Conservation (phyloP, 2,888 invertebrate genomes). For the Eurois occulta region DNA sequence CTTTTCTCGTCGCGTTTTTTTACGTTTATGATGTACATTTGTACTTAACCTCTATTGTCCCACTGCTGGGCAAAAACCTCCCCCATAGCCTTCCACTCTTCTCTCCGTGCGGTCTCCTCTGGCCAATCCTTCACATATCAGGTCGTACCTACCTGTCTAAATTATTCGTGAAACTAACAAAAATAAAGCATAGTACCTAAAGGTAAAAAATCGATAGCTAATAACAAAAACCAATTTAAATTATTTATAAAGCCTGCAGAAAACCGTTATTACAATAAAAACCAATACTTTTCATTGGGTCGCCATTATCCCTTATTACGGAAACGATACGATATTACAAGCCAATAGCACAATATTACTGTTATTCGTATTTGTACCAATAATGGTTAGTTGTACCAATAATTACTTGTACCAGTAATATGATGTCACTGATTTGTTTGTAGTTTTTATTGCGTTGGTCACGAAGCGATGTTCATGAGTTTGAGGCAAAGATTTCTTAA, state of each 20-base stretch:
- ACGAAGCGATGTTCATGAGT: neutral
- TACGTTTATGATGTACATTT: neutral
- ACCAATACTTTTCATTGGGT: constrained; percentile 55
- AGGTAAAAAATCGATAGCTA: constrained; percentile 6
- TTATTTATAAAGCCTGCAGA: constrained; percentile 29
- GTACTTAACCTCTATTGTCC: too few species aligned
- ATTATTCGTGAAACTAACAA: neutral
- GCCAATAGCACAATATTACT: constrained; percentile 38
- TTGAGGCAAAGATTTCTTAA: neutral
- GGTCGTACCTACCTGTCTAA: neutral
- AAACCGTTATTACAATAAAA: constrained; percentile 47
- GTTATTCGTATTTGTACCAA: constrained; percentile 53
- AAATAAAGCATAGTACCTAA: neutral
- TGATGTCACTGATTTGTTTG: constrained; percentile 26
- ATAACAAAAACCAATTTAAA: constrained; percentile 45
- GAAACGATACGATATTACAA: constrained; percentile 50
- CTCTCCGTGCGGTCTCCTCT: too few species aligned
- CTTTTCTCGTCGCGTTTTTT: too few species aligned
- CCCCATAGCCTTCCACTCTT: too few species aligned
- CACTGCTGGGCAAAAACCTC: too few species aligned
- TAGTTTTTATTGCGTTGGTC: constrained; percentile 40
- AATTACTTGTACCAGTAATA: constrained; percentile 37
- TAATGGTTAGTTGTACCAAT: constrained; percentile 33
- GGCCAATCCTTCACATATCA: neutral
- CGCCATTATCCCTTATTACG: constrained; percentile 59